Conservation (phyloP, 2,113 vertebrate genomes). For the Halichoerus grypus region DNA sequence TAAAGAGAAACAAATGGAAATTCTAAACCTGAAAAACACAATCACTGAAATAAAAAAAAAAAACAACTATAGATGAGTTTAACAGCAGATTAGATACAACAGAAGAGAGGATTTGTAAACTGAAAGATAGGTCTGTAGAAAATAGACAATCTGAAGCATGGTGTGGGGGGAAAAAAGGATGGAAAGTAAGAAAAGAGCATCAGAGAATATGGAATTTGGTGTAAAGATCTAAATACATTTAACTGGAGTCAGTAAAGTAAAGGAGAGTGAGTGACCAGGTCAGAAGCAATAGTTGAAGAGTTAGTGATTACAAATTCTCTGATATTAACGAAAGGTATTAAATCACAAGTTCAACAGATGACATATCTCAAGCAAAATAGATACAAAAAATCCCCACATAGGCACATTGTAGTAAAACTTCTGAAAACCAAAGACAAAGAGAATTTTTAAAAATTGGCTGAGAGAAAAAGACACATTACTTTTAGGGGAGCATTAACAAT, state of each 20-base stretch:
- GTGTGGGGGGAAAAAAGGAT: neutral
- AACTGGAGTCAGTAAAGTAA: neutral
- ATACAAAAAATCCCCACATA: neutral
- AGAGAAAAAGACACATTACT: neutral
- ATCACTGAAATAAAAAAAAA: neutral
- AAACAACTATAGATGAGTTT: neutral
- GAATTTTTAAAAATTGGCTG: neutral
- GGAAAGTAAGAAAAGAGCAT: neutral
- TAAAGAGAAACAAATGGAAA: neutral
- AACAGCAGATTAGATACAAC: neutral
- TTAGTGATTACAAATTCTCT: neutral
- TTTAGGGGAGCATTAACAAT: neutral
- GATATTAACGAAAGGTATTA: neutral
- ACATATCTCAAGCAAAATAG: constrained; percentile 9
- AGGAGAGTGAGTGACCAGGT: neutral
- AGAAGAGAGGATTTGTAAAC: constrained; percentile 4
- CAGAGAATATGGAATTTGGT: neutral
- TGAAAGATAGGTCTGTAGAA: neutral
- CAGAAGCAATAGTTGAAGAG: neutral
- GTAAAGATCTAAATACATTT: constrained; percentile 1
- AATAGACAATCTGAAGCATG: constrained; percentile 4
- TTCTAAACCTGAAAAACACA: neutral
- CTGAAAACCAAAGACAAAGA: neutral
- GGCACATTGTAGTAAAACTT: neutral
- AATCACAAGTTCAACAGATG: neutral